A percentile compares a stretch with the other conserved stretches of the same genome.
phyloP scores from a whole-genome alignment of 2,113 vertebrate species.

The Zapus hudsonius region DNA sequence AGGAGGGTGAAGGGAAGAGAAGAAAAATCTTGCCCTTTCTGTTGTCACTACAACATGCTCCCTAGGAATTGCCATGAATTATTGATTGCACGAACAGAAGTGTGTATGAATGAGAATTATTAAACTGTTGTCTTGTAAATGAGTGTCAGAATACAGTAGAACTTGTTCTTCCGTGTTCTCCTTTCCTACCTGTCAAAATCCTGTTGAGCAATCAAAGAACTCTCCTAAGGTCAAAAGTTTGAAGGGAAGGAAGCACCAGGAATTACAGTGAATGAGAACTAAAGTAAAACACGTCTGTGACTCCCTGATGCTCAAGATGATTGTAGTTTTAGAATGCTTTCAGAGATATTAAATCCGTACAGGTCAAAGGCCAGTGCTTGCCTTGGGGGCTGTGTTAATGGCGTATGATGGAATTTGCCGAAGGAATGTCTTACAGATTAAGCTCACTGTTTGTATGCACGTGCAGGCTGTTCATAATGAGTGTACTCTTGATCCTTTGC shows the following conservation, averaged over 20 bases:
- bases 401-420: conserved; percentile 71
- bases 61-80: conserved; percentile 78
- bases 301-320: not conserved
- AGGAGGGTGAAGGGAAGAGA: conserved; percentile 64
- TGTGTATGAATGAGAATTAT: conserved; percentile 75
- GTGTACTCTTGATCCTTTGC: not conserved
- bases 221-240: conserved; percentile 74
- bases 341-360: conserved; percentile 68
- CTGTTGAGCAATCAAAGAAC: conserved; percentile 70
- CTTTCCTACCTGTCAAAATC: conserved; percentile 63
- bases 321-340: conserved; percentile 56
- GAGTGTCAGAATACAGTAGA: conserved; percentile 42
- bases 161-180: conserved; percentile 22
- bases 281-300: not conserved
- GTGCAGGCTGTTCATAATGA: not conserved
- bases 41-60: conserved; percentile 81
- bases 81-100: conserved; percentile 69
- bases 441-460: not conserved
- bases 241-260: conserved; percentile 58
- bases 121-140: conserved; percentile 66
- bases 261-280: conserved; percentile 23
- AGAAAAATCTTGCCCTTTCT: conserved; percentile 72
- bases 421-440: conserved; percentile 44
- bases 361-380: conserved; percentile 67
- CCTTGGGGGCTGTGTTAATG: conserved; percentile 72